Base-by-base conservation (phyloP, 2,113 vertebrate genomes). In the Daphoenositta chrysoptera region DNA sequence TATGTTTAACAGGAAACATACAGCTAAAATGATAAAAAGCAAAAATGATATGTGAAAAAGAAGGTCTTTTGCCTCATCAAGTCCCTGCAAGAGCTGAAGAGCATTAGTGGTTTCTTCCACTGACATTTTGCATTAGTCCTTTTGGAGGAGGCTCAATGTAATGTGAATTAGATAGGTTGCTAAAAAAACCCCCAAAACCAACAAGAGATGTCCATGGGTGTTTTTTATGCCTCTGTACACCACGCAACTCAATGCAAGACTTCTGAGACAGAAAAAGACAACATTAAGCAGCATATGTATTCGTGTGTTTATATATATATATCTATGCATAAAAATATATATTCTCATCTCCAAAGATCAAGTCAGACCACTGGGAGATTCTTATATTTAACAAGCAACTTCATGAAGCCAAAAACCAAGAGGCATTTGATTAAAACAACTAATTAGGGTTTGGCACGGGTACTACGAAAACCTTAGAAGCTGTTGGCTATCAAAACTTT, bases 361-460 rank as follows among this genome's bases (percentile, higher is more conserved):
- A 78, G 48, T 37, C 47, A 57, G 75, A 75, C 65, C 64, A 79
- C 53, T 51, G 54, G 30, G 37, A 40, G 26, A 37, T 66, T 84
- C 61, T 90, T 84, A 26, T 26, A 64, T 72, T 92, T 81, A 90
- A 88, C 51, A 66, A 88, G n/a, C 31, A 81, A 79, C 28, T 57
- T 37, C 39, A 83, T 0, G 0, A 77, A 85, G 70, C 45, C 71
- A 88, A 71, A 88, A 84, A 37, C 57, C 68, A 79, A 79, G 23
- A 48, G 68, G 31, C 50, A 64, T 50, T 91, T 85, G 53, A 89
- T 87, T 90, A 90, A 95, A 87, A 87, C 37, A 95, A 66, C n/a
- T 13, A 92, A 50, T 91, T 83, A 86, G 53, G 35, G 51, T 57
- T 93, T 95, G 93, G 61, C 79, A 73, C 27, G 21, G 33, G 21